Evolutionary conservation across 2,888 invertebrate species (phyloP), one percentile per base, ranked within the genome.

Genomic region (Dusona sp.): DNA sequence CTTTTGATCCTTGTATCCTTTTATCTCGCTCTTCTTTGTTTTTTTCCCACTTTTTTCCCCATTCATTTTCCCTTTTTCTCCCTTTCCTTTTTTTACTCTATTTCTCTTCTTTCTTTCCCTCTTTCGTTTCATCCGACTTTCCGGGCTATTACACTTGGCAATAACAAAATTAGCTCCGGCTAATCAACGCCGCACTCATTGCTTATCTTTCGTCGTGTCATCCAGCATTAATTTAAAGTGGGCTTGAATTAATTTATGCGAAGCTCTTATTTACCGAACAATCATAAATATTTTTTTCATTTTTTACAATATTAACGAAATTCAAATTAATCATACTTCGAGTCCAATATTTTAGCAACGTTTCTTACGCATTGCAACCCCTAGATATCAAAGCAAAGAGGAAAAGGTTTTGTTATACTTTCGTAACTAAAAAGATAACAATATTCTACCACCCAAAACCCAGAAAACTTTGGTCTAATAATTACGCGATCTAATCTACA

Each of bases 151-250:
- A 64, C 57, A 75, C 78, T 57, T 67, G 85, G 54, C 65, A 85
- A 81, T 85, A 85, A 85, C 85, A 85, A 81, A 85, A 85, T 85
- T 85, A 78, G 85, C 73, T 57, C 77, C 85, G 85, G 85, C 65
- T 81, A 81, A 85, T 85, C 81, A 85, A 85, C 85, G 54, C 68
- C 29, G 25, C 45, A 51, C 61, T 64, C 45, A 36, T 51, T 48
- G 9, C 11, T 25, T 36, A 36, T 65, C 22, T 68, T 64, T 36
- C 33, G 4, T 77, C 75, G 74, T 8, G 38, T 38, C 36, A 61
- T 61, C 61, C 16, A 16, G 25, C 25, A 61, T 29, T 13, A 7
- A 61, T 29, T 9, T 11, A 61, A 61, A 29, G 16, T 54, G 6
- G 29, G 29, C 25, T 29, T 3, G 29, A 61, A 29, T 9, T 0